Conservation (phyloP, 2,113 vertebrate species). For the Epinephelus moara region DNA sequence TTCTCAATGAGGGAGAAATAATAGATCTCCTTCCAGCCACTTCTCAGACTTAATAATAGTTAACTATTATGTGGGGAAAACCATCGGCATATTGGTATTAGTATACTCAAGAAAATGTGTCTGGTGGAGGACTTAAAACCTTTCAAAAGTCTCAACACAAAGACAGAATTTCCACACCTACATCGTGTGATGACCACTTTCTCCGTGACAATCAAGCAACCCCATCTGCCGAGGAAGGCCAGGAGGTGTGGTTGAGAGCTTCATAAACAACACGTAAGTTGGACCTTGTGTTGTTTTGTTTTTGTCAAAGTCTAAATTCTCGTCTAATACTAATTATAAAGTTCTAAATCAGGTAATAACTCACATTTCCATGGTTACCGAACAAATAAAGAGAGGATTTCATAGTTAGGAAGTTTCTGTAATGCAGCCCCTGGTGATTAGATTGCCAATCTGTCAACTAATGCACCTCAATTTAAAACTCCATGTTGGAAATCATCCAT, state of each 20-base stretch:
- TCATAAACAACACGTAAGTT: background rate
- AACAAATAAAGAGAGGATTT: conserved; percentile 70
- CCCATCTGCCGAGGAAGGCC: background rate
- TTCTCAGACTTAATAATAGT: too few relatives aligned
- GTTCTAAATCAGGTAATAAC: conserved; percentile 48
- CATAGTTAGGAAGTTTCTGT: conserved; percentile 43
- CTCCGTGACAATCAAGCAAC: background rate
- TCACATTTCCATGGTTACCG: conserved; percentile 49
- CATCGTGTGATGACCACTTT: background rate
- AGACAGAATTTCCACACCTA: background rate
- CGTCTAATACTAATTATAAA: conserved; percentile 35
- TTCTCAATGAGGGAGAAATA: too few relatives aligned
- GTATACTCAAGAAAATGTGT: too few relatives aligned
- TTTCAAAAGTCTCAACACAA: background rate
- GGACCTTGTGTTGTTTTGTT: conserved; percentile 1
- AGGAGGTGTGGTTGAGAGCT: background rate
- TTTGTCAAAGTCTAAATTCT: conserved; percentile 11
- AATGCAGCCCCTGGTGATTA: conserved; percentile 68
- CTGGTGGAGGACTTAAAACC: background rate
- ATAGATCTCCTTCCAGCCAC: too few relatives aligned
- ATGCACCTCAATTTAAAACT: conserved; percentile 65
- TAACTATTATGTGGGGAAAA: too few relatives aligned
- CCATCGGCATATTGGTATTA: too few relatives aligned
- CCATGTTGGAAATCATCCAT: conserved; percentile 52
- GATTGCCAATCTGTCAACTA: conserved; percentile 67